Conservation (phyloP, 2,113 vertebrate species). For the Lethenteron reissneri region DNA sequence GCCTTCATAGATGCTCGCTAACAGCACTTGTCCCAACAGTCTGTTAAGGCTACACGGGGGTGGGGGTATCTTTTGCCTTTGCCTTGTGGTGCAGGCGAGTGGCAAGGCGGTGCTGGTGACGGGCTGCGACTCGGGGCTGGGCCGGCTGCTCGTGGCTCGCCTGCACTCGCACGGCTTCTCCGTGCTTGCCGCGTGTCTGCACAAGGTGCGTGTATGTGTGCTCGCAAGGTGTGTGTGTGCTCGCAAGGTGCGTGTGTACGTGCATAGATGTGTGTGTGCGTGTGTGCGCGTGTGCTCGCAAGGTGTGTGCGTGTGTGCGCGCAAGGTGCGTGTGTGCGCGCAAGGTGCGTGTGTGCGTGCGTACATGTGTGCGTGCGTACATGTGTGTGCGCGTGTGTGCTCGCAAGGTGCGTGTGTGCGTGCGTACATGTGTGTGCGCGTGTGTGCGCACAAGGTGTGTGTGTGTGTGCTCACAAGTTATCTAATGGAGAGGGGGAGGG, state of each 20-base stretch:
- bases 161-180: slow-evolving; percentile 42
- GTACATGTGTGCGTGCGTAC: background rate
- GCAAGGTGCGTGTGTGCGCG: slow-evolving; percentile 22
- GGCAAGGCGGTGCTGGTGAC: slow-evolving; percentile 46
- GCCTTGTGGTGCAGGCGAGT: too few species aligned
- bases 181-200: slow-evolving; percentile 47
- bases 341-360: slow-evolving; percentile 21
- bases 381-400: background rate
- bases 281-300: background rate
- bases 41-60: too few species aligned
- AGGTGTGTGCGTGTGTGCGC: slow-evolving; percentile 10
- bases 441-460: background rate
- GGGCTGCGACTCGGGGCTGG: slow-evolving; percentile 54
- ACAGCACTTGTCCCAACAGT: too few species aligned
- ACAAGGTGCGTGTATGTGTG: slow-evolving; percentile 22
- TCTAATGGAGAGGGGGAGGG: too few species aligned
- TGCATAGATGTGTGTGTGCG: background rate
- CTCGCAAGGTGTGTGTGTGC: background rate
- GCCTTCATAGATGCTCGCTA: too few species aligned
- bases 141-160: slow-evolving; percentile 35
- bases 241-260: background rate
- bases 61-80: too few species aligned
- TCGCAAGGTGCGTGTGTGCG: background rate
- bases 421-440: background rate
- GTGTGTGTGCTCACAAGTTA: too few species aligned